These are phyloP conservation scores for Spilogale gracilis DNA, from an alignment of 2,113 vertebrate genomes.

Conservation along the genomic window DNA sequence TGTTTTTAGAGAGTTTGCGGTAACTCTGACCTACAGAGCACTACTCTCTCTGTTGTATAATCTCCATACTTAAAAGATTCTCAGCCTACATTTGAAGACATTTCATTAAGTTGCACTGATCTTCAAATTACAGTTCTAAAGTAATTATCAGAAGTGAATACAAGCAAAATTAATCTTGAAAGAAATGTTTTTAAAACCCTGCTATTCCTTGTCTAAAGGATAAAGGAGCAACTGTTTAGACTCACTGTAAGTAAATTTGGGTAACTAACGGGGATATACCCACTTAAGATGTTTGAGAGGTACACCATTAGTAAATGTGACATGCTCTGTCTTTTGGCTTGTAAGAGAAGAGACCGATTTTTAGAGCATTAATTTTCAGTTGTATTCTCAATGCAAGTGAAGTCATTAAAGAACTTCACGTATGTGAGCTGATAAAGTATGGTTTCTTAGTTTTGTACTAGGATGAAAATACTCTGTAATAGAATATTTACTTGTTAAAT, in stretches of 20 bases:
- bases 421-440: not conserved
- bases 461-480: conserved; percentile 48
- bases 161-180: conserved; percentile 55
- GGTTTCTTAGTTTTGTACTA: conserved; percentile 61
- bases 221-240: conserved; percentile 4
- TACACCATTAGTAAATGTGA: not conserved
- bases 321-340: not conserved
- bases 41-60: not conserved
- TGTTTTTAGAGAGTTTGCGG: conserved; percentile 79
- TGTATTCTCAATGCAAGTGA: conserved; percentile 4
- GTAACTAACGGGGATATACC: not conserved
- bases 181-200: conserved; percentile 56
- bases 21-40: conserved; percentile 45
- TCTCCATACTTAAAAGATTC: conserved; percentile 57
- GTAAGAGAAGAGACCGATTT: conserved; percentile 43
- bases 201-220: conserved; percentile 1
- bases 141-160: conserved; percentile 49
- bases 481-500: conserved; percentile 42
- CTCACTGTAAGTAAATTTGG: not conserved
- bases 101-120: conserved; percentile 62
- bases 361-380: conserved; percentile 25
- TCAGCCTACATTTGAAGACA: conserved; percentile 17
- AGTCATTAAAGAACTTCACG: not conserved
- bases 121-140: conserved; percentile 39
- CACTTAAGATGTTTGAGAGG: not conserved